Evolutionary conservation across 2,113 vertebrate genomes (phyloP).

Genomic region (Naja naja): DNA sequence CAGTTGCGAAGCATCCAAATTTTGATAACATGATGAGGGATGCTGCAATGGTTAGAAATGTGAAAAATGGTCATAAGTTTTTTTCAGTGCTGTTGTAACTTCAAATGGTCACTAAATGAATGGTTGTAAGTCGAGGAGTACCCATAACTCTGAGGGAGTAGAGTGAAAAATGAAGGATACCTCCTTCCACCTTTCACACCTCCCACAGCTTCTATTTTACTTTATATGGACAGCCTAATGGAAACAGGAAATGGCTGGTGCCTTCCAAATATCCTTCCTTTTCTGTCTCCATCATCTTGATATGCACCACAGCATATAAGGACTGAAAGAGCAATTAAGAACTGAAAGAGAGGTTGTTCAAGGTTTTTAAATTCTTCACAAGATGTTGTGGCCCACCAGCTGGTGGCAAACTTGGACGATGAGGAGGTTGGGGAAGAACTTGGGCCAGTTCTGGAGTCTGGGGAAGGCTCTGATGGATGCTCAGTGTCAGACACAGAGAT

Average conservation of each 20-base stretch:
- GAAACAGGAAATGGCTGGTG: background rate
- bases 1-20: background rate
- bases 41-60: background rate
- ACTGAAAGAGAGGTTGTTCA: background rate
- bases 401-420: too few relatives aligned
- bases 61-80: background rate
- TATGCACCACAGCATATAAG: background rate
- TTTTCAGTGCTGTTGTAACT: background rate
- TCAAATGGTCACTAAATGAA: background rate
- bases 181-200: background rate
- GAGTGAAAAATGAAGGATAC: background rate
- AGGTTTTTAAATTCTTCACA: background rate
- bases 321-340: background rate
- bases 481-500: too few relatives aligned
- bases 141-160: background rate
- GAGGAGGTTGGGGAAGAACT: too few relatives aligned
- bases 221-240: background rate
- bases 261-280: background rate
- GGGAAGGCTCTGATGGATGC: too few relatives aligned
- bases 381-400: background rate
- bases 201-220: background rate
- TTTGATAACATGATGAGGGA: background rate
- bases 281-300: background rate
- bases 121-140: background rate
- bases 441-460: too few relatives aligned